These are phyloP conservation scores for Leptobrachium ailaonicum DNA, from an alignment of 2,113 vertebrate species.

Conservation along the genomic window DNA sequence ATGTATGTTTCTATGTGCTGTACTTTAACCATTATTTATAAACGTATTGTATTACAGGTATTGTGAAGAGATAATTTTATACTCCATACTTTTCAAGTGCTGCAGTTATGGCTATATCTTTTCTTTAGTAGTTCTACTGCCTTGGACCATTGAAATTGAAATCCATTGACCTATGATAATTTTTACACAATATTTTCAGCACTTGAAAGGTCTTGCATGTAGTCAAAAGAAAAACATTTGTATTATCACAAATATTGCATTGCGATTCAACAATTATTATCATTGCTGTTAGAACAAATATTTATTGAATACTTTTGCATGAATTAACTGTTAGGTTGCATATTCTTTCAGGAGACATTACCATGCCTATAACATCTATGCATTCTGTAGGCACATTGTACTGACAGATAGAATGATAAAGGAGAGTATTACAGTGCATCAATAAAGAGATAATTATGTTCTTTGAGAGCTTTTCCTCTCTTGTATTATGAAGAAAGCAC, in stretches of 20 bases:
- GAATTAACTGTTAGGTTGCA: conserved; percentile 27
- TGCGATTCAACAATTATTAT: conserved; percentile 9
- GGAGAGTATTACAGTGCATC: conserved; percentile 39
- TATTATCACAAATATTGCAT: conserved; percentile 17
- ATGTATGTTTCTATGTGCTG: too few relatives aligned
- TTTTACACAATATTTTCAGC: not conserved
- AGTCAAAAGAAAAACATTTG: conserved; percentile 18
- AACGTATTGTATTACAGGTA: too few relatives aligned
- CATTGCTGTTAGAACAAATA: conserved; percentile 33
- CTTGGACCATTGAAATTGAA: too few relatives aligned
- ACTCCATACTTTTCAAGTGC: too few relatives aligned
- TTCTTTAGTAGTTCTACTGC: too few relatives aligned
- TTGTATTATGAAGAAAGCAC: conserved; percentile 33
- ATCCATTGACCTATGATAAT: too few relatives aligned
- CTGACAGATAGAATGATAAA: conserved; percentile 38
- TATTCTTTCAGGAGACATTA: conserved; percentile 28
- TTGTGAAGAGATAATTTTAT: too few relatives aligned
- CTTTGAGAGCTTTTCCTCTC: conserved; percentile 38
- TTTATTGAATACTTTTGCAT: conserved; percentile 29
- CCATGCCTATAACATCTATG: conserved; percentile 28
- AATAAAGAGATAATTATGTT: conserved; percentile 41
- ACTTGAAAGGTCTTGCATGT: not conserved
- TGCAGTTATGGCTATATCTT: too few relatives aligned
- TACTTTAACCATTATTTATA: too few relatives aligned
- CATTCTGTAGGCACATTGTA: conserved; percentile 25